Evolutionary conservation across 2,888 invertebrate genomes (phyloP).

Genomic region (Anaspis maculata): DNA sequence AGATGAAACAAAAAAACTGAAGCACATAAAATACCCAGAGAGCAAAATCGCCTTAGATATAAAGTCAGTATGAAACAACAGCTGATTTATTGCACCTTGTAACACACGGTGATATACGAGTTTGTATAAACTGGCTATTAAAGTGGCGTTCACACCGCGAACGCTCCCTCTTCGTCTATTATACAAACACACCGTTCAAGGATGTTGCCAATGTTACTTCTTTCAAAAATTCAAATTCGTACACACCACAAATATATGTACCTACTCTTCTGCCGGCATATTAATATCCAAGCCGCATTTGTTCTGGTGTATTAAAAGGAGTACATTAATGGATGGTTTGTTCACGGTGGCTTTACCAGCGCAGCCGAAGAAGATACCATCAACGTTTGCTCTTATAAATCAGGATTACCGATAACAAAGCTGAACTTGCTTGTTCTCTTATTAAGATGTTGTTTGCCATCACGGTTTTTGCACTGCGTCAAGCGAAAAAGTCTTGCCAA

Average conservation of each 20-base stretch:
- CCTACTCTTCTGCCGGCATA: too few relatives aligned
- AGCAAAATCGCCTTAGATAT: slow-evolving; percentile 12
- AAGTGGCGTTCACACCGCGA: slow-evolving; percentile 1
- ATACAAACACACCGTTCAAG: too few relatives aligned
- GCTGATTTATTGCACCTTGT: slow-evolving; percentile 21
- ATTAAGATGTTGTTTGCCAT: slow-evolving; percentile 8
- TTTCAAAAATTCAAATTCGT: too few relatives aligned
- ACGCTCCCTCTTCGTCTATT: too few relatives aligned
- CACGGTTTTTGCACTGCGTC: slow-evolving; percentile 3
- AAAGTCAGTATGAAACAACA: slow-evolving; percentile 11
- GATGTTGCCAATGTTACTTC: slow-evolving; percentile 9
- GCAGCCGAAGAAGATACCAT: background rate
- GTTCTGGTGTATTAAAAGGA: too few relatives aligned
- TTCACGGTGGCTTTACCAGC: slow-evolving; percentile 3
- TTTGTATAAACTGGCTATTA: slow-evolving; percentile 22
- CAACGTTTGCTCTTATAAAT: slow-evolving; percentile 15
- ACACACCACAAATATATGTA: too few relatives aligned
- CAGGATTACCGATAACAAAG: slow-evolving; percentile 19
- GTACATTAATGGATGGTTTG: too few relatives aligned
- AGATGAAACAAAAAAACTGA: too few relatives aligned
- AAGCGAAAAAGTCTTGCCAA: too few relatives aligned
- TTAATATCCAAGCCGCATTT: too few relatives aligned
- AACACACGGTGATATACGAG: slow-evolving; percentile 21
- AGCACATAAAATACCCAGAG: slow-evolving; percentile 10
- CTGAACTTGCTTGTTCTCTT: slow-evolving; percentile 14